These are phyloP conservation scores for Cebus imitator DNA, from an alignment of 2,113 vertebrate genomes.

Conservation along the genomic window DNA sequence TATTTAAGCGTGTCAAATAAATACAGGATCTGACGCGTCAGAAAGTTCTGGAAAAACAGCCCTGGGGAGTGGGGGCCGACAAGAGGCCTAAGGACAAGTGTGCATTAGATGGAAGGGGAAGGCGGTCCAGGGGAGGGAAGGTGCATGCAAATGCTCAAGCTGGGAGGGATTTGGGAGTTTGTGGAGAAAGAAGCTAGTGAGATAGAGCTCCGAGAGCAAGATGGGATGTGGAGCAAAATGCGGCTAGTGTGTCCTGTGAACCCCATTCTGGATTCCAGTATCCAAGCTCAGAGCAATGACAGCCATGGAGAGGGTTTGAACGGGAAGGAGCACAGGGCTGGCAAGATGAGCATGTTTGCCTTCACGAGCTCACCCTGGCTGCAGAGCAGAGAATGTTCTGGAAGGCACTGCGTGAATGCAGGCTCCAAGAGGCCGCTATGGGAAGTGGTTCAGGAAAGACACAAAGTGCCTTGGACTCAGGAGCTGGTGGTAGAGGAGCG, in stretches of 20 bases:
- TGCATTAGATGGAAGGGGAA: neutral
- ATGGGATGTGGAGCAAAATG: neutral
- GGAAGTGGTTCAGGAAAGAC: neutral
- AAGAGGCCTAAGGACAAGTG: neutral
- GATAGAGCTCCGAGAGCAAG: neutral
- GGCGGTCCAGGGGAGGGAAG: neutral
- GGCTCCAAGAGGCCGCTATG: neutral
- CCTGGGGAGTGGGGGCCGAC: neutral
- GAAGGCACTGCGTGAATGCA: accelerated
- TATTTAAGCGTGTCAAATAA: neutral
- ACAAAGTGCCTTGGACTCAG: accelerated
- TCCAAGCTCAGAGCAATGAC: neutral
- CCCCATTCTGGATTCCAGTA: accelerated
- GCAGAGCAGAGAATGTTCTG: neutral
- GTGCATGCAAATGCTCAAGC: neutral
- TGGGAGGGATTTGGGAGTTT: neutral
- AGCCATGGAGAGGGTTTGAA: neutral
- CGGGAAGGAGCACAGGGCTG: neutral
- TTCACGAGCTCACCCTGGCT: neutral
- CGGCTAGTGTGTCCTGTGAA: neutral
- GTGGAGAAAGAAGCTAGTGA: neutral
- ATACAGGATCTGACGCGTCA: neutral
- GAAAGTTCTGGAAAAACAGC: neutral
- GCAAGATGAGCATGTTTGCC: neutral
- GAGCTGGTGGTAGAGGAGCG: neutral